Evolutionary conservation across 2,113 vertebrate genomes (phyloP).

Genomic region (Grallaria varia): DNA sequence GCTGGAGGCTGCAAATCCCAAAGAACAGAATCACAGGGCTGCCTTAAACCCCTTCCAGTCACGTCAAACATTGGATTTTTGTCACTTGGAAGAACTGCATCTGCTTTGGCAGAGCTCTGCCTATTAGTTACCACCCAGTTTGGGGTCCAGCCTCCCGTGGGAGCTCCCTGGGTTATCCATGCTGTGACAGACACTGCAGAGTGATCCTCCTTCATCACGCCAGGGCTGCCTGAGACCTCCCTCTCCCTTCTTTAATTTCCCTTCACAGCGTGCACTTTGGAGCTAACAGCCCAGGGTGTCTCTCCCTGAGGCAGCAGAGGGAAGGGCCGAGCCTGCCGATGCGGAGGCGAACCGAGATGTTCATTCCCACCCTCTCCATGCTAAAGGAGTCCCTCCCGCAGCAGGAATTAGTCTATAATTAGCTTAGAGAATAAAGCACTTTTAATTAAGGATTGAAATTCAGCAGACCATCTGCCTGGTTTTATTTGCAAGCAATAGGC

Average conservation of each 20-base stretch:
- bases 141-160: not conserved
- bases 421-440: slow-evolving; percentile 35
- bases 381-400: slow-evolving; percentile 6
- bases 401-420: slow-evolving; percentile 40
- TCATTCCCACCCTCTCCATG: not conserved
- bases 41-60: not conserved
- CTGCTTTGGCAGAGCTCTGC: not conserved
- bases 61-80: not conserved
- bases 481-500: slow-evolving; percentile 28
- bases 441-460: slow-evolving; percentile 49
- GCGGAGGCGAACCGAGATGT: not conserved
- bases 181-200: not conserved
- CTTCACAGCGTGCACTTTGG: not conserved
- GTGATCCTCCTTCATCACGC: not conserved
- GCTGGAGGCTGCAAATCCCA: not conserved
- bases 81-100: not conserved
- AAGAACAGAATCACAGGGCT: not conserved
- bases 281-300: not conserved
- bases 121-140: not conserved
- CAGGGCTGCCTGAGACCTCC: not conserved
- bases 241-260: not conserved
- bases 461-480: slow-evolving; percentile 38
- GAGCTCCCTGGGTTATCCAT: not conserved
- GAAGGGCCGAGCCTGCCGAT: not conserved
- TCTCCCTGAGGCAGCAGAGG: not conserved